Evolutionary conservation across 30 jellyfish, hydroid and myxozoan genomes (phyloP).

Genomic region (Morbakka virulenta): DNA sequence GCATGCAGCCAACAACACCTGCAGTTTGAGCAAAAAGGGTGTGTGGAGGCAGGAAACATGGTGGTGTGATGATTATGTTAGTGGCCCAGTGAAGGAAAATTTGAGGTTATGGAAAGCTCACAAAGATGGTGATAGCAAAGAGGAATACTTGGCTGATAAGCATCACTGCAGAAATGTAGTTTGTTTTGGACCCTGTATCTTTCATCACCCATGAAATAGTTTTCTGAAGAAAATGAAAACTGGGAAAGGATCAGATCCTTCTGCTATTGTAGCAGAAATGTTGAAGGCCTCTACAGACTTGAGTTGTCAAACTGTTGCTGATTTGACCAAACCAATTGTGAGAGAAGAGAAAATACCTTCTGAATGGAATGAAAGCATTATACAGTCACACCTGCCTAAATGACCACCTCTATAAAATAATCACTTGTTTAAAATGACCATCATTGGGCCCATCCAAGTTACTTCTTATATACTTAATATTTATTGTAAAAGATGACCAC

Average conservation of each 20-base stretch:
- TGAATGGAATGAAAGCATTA: background rate
- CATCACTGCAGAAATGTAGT: background rate
- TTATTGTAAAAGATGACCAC: too few relatives aligned
- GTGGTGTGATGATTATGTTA: background rate
- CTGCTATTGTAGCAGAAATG: background rate
- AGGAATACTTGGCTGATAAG: background rate
- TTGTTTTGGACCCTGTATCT: too few relatives aligned
- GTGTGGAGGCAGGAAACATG: background rate
- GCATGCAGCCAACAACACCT: background rate
- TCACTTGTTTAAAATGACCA: too few relatives aligned
- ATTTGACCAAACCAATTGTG: background rate
- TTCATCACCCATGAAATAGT: too few relatives aligned
- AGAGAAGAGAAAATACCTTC: background rate
- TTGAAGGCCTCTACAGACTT: background rate
- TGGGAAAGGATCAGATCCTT: background rate
- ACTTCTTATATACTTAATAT: too few relatives aligned
- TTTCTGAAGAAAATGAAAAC: background rate
- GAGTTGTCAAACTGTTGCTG: background rate
- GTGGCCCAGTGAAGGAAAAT: background rate
- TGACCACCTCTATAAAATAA: too few relatives aligned
- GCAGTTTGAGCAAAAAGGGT: background rate
- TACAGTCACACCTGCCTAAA: too few relatives aligned
- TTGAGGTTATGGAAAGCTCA: background rate
- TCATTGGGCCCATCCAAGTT: too few relatives aligned
- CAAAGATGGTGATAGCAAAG: background rate